These are phyloP conservation scores for Narcine bancroftii DNA, from an alignment of 2,113 vertebrate genomes.

Conservation along the genomic window DNA sequence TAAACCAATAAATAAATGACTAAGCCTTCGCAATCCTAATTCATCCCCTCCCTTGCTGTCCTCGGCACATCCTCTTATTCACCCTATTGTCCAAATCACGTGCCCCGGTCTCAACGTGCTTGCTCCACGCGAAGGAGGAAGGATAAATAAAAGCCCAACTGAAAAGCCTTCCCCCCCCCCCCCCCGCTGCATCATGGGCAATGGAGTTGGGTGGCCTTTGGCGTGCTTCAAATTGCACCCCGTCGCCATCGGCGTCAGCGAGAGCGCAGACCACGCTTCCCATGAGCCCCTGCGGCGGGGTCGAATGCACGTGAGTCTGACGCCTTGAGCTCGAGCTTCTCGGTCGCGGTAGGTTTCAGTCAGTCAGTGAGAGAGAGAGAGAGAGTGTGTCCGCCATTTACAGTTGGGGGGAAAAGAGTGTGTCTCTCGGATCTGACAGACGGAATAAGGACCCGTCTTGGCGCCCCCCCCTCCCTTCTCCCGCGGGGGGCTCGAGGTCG, in stretches of 20 bases:
- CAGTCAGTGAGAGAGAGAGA: not conserved
- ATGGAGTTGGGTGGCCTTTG: not conserved
- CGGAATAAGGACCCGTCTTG: not conserved
- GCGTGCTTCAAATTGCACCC: not conserved
- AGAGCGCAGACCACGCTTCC: not conserved
- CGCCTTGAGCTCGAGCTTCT: constrained; percentile 33
- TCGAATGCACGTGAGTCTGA: not conserved
- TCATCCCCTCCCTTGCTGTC: not conserved
- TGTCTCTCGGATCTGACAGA: not conserved
- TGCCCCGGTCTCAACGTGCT: not conserved
- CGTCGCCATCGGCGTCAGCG: no score
- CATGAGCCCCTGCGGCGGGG: not conserved
- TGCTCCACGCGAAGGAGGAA: not conserved
- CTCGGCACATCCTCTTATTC: not conserved
- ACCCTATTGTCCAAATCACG: constrained; percentile 16
- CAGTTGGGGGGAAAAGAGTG: constrained; percentile 22
- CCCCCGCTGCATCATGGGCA: not conserved
- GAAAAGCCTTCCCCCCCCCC: no score
- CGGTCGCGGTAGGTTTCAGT: not conserved
- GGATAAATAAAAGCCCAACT: constrained; percentile 13
- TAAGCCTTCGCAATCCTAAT: not conserved
- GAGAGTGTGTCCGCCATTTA: constrained; percentile 26
- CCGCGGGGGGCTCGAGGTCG: not conserved
- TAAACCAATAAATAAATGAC: not conserved
- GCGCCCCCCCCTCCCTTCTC: not conserved